Conservation (phyloP, 2,888 invertebrate genomes). For the Mystacides longicornis region DNA sequence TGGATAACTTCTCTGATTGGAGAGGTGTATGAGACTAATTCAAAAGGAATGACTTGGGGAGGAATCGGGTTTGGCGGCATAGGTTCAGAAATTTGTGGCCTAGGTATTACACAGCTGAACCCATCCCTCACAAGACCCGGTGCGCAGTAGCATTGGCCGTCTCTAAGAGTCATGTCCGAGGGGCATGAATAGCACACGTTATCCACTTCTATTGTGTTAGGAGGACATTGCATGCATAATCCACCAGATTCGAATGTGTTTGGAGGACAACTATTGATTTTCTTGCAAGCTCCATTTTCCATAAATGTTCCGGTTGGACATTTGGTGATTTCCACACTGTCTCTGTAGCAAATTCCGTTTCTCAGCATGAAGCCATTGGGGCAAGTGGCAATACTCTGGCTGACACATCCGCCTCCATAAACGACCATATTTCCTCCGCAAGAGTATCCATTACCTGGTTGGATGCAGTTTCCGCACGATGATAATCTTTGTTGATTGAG, state of each 20-base stretch:
- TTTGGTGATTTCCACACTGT: not conserved
- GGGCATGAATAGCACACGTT: not conserved
- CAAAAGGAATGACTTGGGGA: too few species aligned
- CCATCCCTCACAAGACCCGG: not conserved
- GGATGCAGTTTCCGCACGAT: not conserved
- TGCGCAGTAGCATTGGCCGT: not conserved
- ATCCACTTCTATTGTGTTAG: not conserved
- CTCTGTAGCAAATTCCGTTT: not conserved
- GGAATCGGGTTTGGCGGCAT: too few species aligned
- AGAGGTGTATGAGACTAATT: too few species aligned
- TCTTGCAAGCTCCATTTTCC: not conserved
- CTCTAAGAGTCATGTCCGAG: not conserved
- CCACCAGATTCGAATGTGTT: not conserved
- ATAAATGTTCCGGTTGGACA: not conserved
- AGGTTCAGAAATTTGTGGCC: too few species aligned
- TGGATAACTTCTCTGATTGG: too few species aligned
- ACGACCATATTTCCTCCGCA: not conserved
- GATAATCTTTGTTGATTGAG: not conserved
- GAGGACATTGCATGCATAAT: not conserved
- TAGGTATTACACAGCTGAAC: not conserved
- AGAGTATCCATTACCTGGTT: not conserved
- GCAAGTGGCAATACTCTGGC: not conserved
- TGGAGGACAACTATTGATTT: not conserved
- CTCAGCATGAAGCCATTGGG: not conserved
- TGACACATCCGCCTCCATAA: not conserved